phyloP scores from a whole-genome alignment of 2,113 vertebrate species.

The Laticauda colubrina region DNA sequence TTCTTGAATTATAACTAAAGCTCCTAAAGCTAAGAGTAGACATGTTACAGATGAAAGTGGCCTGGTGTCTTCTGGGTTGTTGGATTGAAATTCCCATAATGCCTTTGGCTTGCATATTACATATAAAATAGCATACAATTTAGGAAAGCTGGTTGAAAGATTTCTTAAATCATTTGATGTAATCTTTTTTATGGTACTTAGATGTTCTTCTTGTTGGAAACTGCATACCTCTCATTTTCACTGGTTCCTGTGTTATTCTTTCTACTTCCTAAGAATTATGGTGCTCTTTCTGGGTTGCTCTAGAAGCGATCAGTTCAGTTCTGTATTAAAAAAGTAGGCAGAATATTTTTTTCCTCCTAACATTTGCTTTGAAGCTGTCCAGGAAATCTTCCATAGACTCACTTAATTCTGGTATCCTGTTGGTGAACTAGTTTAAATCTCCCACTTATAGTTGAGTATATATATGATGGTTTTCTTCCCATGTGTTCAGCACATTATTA shows the following conservation, averaged over 20 bases:
- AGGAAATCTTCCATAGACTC: not conserved
- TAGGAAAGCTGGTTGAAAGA: not conserved
- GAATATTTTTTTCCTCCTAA: not conserved
- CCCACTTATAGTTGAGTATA: not conserved
- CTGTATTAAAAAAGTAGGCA: not conserved
- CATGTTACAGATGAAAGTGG: not conserved
- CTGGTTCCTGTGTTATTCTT: not conserved
- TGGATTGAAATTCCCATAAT: not conserved
- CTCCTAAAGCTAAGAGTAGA: not conserved
- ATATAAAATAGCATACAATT: not conserved
- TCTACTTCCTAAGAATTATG: not conserved
- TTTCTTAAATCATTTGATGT: no score
- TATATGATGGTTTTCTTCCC: not conserved
- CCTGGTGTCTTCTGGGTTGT: not conserved
- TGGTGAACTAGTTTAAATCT: constrained; percentile 1
- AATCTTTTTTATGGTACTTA: not conserved
- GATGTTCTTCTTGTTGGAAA: not conserved
- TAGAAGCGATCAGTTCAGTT: constrained; percentile 2
- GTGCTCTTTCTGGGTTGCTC: not conserved
- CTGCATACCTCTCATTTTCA: not conserved
- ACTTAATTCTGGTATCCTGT: not conserved
- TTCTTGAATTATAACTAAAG: not conserved
- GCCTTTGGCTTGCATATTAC: not conserved
- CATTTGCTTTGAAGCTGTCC: constrained; percentile 19
- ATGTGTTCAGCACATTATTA: constrained; percentile 10